phyloP scores from a whole-genome alignment of 2,797 vertebrate species.

The Acipenser transmontanus region DNA sequence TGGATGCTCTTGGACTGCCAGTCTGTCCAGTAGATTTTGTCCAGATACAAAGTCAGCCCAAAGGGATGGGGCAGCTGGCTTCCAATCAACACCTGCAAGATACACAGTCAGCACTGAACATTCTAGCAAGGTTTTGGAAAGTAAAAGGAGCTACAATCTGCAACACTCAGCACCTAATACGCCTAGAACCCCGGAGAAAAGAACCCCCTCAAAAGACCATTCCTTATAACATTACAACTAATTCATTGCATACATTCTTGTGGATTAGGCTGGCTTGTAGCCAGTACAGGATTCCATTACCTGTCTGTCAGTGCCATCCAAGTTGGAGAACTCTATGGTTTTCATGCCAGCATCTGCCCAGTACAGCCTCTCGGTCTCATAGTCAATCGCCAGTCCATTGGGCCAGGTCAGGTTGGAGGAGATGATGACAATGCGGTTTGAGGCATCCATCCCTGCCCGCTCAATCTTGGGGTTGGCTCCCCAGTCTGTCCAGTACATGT shows the following conservation, averaged over 20 bases:
- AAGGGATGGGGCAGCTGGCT: conserved; percentile 91
- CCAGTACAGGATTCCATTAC: conserved; percentile 42
- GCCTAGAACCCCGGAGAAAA: too few species aligned
- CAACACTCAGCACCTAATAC: too few species aligned
- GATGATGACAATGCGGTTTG: conserved; percentile 85
- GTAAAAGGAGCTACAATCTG: too few species aligned
- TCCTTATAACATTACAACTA: too few species aligned
- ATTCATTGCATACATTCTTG: too few species aligned
- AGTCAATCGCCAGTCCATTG: conserved; percentile 93
- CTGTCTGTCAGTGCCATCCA: conserved; percentile 85
- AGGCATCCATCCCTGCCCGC: conserved; percentile 92
- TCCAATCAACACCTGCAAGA: conserved; percentile 80
- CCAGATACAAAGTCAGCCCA: conserved; percentile 84
- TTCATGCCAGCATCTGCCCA: conserved; percentile 98
- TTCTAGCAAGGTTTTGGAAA: too few species aligned
- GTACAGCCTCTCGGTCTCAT: conserved; percentile 81
- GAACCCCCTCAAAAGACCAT: too few species aligned
- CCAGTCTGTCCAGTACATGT: conserved; percentile 99
- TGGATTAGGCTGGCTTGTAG: too few species aligned
- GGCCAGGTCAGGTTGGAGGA: conserved; percentile 95
- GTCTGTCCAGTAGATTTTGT: conserved; percentile 95
- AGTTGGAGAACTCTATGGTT: conserved; percentile 85
- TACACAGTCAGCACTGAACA: conserved; percentile 4
- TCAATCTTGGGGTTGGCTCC: conserved; percentile 96
- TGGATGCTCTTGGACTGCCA: conserved; percentile 98